Evolutionary conservation across 2,888 invertebrate species (phyloP), one percentile per base, ranked within the genome.

Genomic region (Sympetrum striolatum): DNA sequence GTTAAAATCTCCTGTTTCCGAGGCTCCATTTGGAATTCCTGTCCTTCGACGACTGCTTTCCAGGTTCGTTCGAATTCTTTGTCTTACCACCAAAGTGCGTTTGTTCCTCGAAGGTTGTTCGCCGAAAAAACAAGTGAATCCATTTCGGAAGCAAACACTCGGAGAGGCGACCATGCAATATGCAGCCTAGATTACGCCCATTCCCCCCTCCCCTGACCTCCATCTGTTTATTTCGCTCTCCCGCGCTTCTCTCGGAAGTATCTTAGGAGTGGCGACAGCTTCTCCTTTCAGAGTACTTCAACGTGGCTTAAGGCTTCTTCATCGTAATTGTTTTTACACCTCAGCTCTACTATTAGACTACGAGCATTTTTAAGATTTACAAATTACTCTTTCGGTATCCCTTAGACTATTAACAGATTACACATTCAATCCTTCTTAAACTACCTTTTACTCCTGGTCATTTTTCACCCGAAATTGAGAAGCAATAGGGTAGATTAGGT

Each of bases 121-220:
- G 86, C 86, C 86, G 86, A 86, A 86, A 86, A 86, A 86, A 86
- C 86, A 86, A 86, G 86, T 86, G 86, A 86, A 86, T 86, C 86
- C 86, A 86, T 86, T 86, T 86, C 86, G 86, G 86, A 60, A 22
- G 86, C 86, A 86, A 86, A 86, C 86, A 86, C 86, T 86, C 37
- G 64, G 58, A 39, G 53, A 53, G 53, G 58, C 58, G 82, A 60
- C 86, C 86, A 86, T 64, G 86, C 86, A 86, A 86, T 86, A 53
- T 60, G 86, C 86, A 58, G 86, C 86, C 86, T 86, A 86, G 86
- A 86, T 86, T 86, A 86, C 86, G 86, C 86, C 64, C 86, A 22
- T 35, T 37, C 39, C 86, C 37, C 18, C 82, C 39, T 64, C 14
- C 64, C n/a, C 64, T 64, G 25, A 64, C 73, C 81, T 60, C 64